Percentiles rank a stretch among this genome's conserved stretches.
phyloP scores from a whole-genome alignment of 2,113 vertebrate species.

The Eublepharis macularius region DNA sequence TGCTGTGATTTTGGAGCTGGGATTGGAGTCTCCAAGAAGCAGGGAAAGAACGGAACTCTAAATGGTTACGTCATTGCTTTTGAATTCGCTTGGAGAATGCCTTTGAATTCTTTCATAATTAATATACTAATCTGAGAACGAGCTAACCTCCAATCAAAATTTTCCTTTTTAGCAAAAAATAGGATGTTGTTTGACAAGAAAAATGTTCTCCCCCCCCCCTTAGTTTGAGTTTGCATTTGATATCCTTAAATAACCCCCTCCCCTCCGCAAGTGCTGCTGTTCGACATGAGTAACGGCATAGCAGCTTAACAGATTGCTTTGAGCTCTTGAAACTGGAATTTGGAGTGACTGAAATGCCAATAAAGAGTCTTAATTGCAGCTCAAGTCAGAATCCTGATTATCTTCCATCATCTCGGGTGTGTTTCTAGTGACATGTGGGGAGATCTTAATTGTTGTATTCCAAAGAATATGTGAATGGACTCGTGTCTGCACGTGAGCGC shows the following conservation, averaged over 20 bases:
- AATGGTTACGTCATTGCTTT: neutral
- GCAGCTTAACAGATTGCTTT: neutral
- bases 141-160: too few relatives aligned
- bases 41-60: too few relatives aligned
- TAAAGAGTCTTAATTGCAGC: neutral
- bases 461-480: fast-evolving
- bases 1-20: neutral
- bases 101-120: too few relatives aligned
- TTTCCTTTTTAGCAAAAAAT: neutral
- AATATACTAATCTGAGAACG: neutral
- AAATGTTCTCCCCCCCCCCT: neutral
- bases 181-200: neutral
- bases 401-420: neutral
- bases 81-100: neutral
- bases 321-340: neutral
- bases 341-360: neutral
- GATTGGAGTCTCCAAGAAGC: fast-evolving
- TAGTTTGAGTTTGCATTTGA: neutral
- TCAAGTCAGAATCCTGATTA: fast-evolving
- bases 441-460: neutral
- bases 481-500: fast-evolving
- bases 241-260: neutral
- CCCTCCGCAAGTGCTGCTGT: neutral
- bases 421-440: neutral
- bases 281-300: neutral